Evolutionary conservation across 2,113 vertebrate species (phyloP).

Genomic region (Oreotrochilus melanogaster): DNA sequence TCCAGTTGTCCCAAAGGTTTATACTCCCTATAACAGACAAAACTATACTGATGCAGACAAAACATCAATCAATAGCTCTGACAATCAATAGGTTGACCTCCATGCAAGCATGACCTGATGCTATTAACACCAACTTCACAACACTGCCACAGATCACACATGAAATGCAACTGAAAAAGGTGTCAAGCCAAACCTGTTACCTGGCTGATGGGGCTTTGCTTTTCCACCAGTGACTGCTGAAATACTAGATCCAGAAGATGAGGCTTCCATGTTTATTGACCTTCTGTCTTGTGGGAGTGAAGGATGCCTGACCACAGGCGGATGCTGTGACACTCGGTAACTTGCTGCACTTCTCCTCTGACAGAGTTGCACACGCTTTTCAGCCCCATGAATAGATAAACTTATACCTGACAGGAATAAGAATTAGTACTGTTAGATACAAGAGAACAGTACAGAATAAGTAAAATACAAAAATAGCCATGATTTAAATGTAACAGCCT

Average conservation of each 20-base stretch:
- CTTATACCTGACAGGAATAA: constrained; percentile 86
- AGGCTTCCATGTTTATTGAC: constrained; percentile 88
- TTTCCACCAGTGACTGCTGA: constrained; percentile 79
- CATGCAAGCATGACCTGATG: neutral
- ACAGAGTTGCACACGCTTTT: constrained; percentile 82
- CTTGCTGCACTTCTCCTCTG: constrained; percentile 83
- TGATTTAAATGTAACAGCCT: neutral
- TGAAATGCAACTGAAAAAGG: neutral
- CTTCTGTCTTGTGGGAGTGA: constrained; percentile 77
- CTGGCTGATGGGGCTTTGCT: constrained; percentile 78
- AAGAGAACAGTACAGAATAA: neutral
- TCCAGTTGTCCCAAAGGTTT: neutral
- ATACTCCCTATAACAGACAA: neutral
- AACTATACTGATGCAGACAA: neutral
- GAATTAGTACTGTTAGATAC: constrained; percentile 54
- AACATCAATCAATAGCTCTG: neutral
- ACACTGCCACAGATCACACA: neutral
- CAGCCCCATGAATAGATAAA: constrained; percentile 93
- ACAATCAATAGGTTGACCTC: neutral
- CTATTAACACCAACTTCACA: neutral
- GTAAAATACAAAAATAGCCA: neutral
- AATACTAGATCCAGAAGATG: constrained; percentile 80
- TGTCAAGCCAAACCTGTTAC: constrained; percentile 65
- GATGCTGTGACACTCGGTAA: constrained; percentile 74
- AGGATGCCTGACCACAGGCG: constrained; percentile 79